Base-by-base conservation (phyloP, 2,113 vertebrate species). In the Amphilophus citrinellus region DNA sequence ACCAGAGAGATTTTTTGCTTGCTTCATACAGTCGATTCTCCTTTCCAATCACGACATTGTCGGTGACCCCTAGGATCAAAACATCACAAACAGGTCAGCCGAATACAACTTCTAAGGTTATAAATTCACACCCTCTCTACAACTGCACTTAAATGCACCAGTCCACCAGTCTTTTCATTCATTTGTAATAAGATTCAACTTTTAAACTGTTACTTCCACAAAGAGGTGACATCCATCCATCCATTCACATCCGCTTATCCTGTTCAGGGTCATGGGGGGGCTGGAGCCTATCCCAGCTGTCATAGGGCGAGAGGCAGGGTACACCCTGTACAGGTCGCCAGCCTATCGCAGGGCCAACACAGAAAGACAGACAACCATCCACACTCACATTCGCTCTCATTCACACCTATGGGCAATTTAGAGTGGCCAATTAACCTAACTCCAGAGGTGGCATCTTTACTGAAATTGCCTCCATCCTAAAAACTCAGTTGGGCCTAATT, bases 31-130 rank as follows among this genome's bases (percentile, higher is more conserved):
- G 20, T n/a, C 89, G 93, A 6, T 78, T 91, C 5, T 96, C 93
- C 4, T 93, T 87, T 61, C 90, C 93, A 32, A 95, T 20, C 56
- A 88, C 20, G 10, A 96, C 88, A 57, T 96, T 96, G 24, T 95
- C 92, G 27, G 95, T 95, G 47, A 94, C 93, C 4, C 92, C 96
- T 96, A 6, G 7, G n/a, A 87, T 4, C 11, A 80, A 82, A 93
- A 87, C 47, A 85, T 4, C 66, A 44, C 10, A 44, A 75, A 81
- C 5, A 32, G 10, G 47, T 84, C 22, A 86, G 56, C 20, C 27
- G 7, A 6, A 22, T 22, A 10, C 27, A 56, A 1, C 27, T 73
- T 50, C 53, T 8, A 73, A n/a, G 56, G 20, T 18, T 73, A 27
- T 53, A 32, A 73, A 73, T 73, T 73, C 66, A 30, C 66, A 73